phyloP scores from a whole-genome alignment of 2,888 invertebrate genomes.

The Cryptocephalus moraei region DNA sequence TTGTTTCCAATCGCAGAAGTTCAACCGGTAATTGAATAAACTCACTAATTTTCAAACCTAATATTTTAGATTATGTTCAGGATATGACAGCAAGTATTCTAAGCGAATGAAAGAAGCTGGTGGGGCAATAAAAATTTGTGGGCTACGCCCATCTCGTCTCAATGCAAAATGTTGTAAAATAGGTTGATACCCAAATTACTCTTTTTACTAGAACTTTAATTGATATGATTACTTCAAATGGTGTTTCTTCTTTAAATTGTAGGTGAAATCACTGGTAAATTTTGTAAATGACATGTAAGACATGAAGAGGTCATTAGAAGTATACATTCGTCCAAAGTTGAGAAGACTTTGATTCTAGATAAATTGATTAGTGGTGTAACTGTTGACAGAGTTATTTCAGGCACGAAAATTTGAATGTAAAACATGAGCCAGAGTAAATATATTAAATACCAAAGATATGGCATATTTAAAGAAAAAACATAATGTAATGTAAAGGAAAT shows the following conservation, averaged over 20 bases:
- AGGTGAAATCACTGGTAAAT: slow-evolving; percentile 7
- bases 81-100: too few species aligned
- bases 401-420: slow-evolving; percentile 1
- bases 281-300: slow-evolving; percentile 7
- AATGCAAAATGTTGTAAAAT: background rate
- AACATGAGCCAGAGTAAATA: background rate
- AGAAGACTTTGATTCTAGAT: slow-evolving; percentile 13
- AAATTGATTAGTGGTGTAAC: slow-evolving; percentile 12
- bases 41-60: background rate
- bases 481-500: slow-evolving; percentile 3
- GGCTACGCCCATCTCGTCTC: background rate
- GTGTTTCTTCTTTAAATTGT: background rate
- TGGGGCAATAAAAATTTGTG: background rate
- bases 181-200: background rate
- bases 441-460: slow-evolving; percentile 2
- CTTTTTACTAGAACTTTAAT: too few species aligned
- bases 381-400: slow-evolving; percentile 4
- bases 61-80: background rate
- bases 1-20: background rate
- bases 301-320: slow-evolving; percentile 4
- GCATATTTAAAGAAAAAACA: slow-evolving; percentile 4
- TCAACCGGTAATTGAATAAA: background rate
- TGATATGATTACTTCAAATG: too few species aligned
- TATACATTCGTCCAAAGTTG: background rate
- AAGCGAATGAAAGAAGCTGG: background rate